Percentiles rank a stretch among this genome's conserved stretches.
These are phyloP conservation scores for Oreochromis tanganicae DNA, from an alignment of 2,113 vertebrate genomes.

Conservation along the genomic window DNA sequence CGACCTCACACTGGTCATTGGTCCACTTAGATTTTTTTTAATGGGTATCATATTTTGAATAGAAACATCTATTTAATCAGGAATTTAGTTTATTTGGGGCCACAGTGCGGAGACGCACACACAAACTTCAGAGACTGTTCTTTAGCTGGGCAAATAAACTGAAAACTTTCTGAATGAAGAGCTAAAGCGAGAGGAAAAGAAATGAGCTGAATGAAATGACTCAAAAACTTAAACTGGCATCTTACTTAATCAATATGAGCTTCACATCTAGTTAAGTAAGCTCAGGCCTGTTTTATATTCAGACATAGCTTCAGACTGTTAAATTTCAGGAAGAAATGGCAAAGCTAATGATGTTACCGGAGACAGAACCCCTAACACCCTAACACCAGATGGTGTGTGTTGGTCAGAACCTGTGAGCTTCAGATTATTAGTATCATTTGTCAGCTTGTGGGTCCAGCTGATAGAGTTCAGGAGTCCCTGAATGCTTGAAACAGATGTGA, in stretches of 20 bases:
- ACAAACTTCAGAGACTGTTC: not conserved
- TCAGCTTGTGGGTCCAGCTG: not conserved
- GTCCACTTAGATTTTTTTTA: not conserved
- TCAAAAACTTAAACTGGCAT: not conserved
- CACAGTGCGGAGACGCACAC: not conserved
- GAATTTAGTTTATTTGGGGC: not conserved
- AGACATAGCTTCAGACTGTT: not conserved
- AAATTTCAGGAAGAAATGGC: not conserved
- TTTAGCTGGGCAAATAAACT: not conserved
- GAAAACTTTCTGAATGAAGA: not conserved
- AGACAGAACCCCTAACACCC: not conserved
- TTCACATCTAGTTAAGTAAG: not conserved
- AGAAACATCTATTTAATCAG: not conserved
- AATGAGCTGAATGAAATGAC: not conserved
- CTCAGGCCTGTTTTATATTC: not conserved
- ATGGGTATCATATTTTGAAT: not conserved
- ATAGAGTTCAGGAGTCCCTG: not conserved
- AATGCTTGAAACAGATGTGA: not conserved
- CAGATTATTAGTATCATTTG: not conserved
- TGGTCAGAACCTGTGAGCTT: not conserved
- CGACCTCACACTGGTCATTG: not conserved
- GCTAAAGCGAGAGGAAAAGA: not conserved
- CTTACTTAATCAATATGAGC: not conserved
- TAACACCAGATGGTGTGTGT: not conserved
- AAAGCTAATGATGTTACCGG: not conserved